Base-by-base conservation (phyloP, 2,797 vertebrate genomes). In the Sarcoramphus papa region DNA sequence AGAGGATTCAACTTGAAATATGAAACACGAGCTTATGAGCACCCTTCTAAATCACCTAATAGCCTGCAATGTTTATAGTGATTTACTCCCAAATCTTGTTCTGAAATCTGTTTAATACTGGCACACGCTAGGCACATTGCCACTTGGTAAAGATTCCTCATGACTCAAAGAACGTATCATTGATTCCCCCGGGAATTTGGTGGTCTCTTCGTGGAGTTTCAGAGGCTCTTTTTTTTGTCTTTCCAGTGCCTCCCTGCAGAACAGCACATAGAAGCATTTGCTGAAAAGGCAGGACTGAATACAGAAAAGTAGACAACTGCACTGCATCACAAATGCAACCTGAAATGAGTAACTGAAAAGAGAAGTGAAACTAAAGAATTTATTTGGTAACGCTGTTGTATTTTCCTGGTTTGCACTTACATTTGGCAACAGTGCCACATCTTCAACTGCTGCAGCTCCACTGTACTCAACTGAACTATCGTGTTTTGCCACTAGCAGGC, bases 181-280 rank as follows among this genome's bases (percentile, higher is more conserved):
- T 72, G 91, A 97, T 94, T 98, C 97, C 96, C 98, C 96, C 11
- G 97, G 97, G 54, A 96, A 90, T 94, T 96, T 98, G 65, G 97
- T 97, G 67, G 96, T 98, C 88, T 98, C 98, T 91, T 98, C 96
- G 79, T 98, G 97, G 50, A 98, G 97, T 94, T 93, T 94, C 85
- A 98, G 96, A 33, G 97, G 97, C 94, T 98, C 98, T 87, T 92
- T 97, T 33, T 97, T 98, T 93, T 97, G 92, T 67, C 95, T 97
- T 72, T 97, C 95, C 54, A 98, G 97, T 80, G 98, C 97, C 85
- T 98, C 94, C 82, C 98, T 98, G 93, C 20, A 78, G 43, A 97
- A 98, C 7, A 78, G 84, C 72, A 93, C 47, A 64, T 33, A 19
- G 12, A 51, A 53, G 50, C 20, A 41, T 43, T 35, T 65, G 51